Base-by-base conservation (phyloP, 1,140 invertebrate genomes). In the Leptonema lineaticorne region DNA sequence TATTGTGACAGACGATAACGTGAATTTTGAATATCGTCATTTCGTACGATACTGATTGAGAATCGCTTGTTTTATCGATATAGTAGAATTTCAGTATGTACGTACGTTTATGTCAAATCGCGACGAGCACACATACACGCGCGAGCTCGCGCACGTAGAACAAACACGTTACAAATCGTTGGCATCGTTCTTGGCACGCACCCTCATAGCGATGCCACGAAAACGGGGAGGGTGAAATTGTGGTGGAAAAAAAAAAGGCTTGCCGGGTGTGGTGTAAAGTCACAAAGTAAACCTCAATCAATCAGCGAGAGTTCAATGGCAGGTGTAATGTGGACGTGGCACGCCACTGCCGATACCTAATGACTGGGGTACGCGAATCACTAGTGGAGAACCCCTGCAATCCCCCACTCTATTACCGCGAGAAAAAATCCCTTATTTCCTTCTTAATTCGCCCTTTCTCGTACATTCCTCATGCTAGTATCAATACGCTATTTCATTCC, bases 301-400 rank as follows among this genome's bases (percentile, higher is more conserved):
- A 62, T 62, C 59, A 62, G 59, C 59, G 37, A 45, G 37, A 24
- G 37, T 45, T 62, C 59, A 62, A 62, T 62, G 59, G 59, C 33
- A 62, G 59, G 59, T 62, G 59, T 62, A 62, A 62, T 62, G 59
- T 45, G 30, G 59, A 62, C 59, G 30, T 62, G 59, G 59, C 59
- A 62, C 59, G 59, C 59, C 59, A 62, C 30, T 33, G 59, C 59
- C 59, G 30, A 62, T 62, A 45, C 30, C 29, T 62, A 62, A 62
- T 62, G 59, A 45, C 59, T 62, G 22, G 50, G 24, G 2, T 22
- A 20, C 50, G 20, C 50, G 50, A 53, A 53, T 24, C 22, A n/a
- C 37, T 16, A 9, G 9, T 16, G 14, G 22, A 14, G 46, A 53
- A 53, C 22, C 22, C 50, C 50, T 41, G 9, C 9, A 41, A 14